Percentiles rank a stretch among this genome's conserved stretches.
Evolutionary conservation across 2,113 vertebrate genomes (phyloP).

Genomic region (Panurus biarmicus): DNA sequence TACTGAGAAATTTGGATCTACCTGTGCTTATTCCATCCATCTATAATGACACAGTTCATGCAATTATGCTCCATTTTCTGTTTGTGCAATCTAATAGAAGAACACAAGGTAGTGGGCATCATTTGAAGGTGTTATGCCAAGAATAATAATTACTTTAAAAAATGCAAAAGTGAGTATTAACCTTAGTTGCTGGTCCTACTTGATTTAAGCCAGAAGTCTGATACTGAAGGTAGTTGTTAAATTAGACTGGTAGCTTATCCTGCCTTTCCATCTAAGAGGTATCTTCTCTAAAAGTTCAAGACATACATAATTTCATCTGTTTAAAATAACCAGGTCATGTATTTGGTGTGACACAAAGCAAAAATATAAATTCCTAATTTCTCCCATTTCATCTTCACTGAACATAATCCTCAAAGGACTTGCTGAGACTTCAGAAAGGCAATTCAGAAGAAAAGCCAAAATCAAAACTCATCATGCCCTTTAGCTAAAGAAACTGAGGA

Average conservation of each 20-base stretch:
- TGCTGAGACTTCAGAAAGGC: neutral
- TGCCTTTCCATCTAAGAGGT: neutral
- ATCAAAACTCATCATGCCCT: neutral
- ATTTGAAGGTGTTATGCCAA: neutral
- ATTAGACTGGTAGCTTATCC: neutral
- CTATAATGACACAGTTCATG: neutral
- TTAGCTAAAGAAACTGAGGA: neutral
- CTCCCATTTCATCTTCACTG: neutral
- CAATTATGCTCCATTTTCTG: neutral
- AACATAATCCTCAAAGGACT: neutral
- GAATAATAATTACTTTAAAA: neutral
- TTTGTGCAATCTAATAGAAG: neutral
- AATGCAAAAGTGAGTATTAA: neutral
- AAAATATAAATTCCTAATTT: neutral
- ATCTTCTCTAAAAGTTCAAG: neutral
- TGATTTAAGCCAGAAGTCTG: neutral
- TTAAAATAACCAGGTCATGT: neutral
- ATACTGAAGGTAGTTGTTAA: neutral
- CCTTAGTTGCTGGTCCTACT: neutral
- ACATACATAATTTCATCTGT: accelerated
- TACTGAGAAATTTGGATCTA: neutral
- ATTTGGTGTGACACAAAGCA: neutral
- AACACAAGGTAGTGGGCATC: neutral
- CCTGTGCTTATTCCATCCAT: neutral
- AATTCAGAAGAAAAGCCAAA: neutral